These are phyloP conservation scores for Exocentrus adspersus DNA, from an alignment of 2,888 invertebrate species.

Conservation along the genomic window DNA sequence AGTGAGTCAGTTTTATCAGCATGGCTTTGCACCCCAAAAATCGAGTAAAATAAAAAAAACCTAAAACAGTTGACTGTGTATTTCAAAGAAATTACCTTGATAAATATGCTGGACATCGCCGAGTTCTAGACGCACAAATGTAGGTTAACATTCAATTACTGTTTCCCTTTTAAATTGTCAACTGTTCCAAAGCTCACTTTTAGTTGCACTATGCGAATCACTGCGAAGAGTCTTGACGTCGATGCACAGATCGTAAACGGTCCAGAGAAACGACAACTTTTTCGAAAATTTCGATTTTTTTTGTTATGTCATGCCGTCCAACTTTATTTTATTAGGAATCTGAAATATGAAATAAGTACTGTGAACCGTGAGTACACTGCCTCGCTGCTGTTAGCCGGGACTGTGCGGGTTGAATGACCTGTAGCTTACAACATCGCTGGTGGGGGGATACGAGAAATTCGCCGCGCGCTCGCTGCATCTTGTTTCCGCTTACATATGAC, in stretches of 20 bases:
- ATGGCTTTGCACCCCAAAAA: neutral
- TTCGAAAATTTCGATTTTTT: constrained; percentile 17
- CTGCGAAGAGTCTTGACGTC: constrained; percentile 10
- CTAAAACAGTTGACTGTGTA: neutral
- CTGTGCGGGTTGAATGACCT: constrained; percentile 64
- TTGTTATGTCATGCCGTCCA: constrained; percentile 25
- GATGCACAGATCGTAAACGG: constrained; percentile 15
- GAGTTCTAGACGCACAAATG: constrained; percentile 23
- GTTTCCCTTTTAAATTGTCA: constrained; percentile 30
- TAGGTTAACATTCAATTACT: constrained; percentile 39
- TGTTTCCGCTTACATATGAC: constrained; percentile 61
- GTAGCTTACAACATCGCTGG: constrained; percentile 57
- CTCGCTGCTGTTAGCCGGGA: constrained; percentile 61
- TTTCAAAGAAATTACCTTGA: constrained; percentile 15
- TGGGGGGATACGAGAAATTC: constrained; percentile 57
- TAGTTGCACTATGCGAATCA: constrained; percentile 23
- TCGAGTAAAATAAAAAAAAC: neutral
- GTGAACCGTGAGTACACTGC: constrained; percentile 58
- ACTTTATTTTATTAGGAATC: constrained; percentile 34
- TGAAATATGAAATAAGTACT: constrained; percentile 58
- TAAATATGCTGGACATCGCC: constrained; percentile 5
- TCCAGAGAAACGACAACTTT: constrained; percentile 6
- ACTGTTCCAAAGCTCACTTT: constrained; percentile 26
- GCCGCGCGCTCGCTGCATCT: constrained; percentile 62
- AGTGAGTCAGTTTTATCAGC: neutral